These are phyloP conservation scores for Nixonia krombeini DNA, from an alignment of 1,140 invertebrate species.

Conservation along the genomic window DNA sequence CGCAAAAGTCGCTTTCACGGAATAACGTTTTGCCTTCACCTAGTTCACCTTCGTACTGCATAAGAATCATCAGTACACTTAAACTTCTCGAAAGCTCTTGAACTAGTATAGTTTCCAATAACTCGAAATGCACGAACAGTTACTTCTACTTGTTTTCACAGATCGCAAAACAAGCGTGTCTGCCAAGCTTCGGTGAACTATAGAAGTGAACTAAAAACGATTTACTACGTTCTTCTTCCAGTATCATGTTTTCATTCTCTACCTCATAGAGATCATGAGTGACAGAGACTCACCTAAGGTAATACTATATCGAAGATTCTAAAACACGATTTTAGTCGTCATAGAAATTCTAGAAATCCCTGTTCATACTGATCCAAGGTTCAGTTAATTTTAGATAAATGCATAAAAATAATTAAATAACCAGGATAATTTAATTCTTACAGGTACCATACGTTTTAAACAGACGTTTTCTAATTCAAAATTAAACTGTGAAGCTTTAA, in stretches of 20 bases:
- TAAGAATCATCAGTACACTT: constrained; percentile 3
- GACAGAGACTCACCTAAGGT: no score
- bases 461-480: no score
- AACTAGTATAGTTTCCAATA: constrained; percentile 4
- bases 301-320: no score
- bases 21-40: constrained; percentile 29
- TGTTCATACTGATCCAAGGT: no score
- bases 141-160: constrained; percentile 1
- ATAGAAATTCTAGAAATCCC: no score
- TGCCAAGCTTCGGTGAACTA: not conserved
- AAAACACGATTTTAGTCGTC: no score
- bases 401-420: constrained; percentile 71
- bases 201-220: not conserved
- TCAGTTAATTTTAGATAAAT: no score
- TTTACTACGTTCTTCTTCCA: not conserved
- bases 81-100: constrained; percentile 39
- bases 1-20: constrained; percentile 32
- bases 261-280: no score
- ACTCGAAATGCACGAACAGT: constrained; percentile 6
- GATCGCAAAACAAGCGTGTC: not conserved
- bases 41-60: constrained; percentile 7
- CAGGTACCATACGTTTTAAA: no score
- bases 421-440: no score
- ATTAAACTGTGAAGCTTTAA: no score
- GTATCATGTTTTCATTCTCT: no score